Evolutionary conservation across 1,140 invertebrate genomes (phyloP).

Genomic region (Sitophilus oryzae): DNA sequence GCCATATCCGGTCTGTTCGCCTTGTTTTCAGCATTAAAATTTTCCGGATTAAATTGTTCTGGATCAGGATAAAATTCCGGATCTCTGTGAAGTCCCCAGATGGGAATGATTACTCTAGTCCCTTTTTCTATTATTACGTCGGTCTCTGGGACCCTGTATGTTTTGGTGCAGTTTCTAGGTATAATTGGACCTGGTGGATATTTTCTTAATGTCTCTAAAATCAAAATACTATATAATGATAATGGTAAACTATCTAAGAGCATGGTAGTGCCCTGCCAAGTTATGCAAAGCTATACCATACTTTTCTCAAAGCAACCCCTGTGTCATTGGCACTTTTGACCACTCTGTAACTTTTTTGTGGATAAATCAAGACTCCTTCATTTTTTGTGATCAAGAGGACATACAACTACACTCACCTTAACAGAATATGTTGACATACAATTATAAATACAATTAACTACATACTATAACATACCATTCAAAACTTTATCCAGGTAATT

Average conservation of each 20-base stretch:
- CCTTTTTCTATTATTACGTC: slow-evolving; percentile 22
- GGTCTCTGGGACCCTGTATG: slow-evolving; percentile 12
- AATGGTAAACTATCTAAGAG: no score
- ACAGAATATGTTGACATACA: no score
- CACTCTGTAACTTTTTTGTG: no score
- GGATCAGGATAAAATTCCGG: slow-evolving; percentile 42
- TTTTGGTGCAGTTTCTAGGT: slow-evolving; percentile 5
- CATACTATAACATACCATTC: slow-evolving; percentile 39
- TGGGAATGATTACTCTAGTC: background rate
- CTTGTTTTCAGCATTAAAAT: slow-evolving; percentile 26
- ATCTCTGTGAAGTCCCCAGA: background rate
- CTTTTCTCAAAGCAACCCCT: no score
- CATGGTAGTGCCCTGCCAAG: no score
- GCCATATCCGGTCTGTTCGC: slow-evolving; percentile 17
- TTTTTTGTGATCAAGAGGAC: no score
- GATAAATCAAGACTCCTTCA: no score
- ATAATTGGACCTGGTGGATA: slow-evolving; percentile 11
- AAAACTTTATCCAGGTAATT: slow-evolving; percentile 43
- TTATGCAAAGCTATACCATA: no score
- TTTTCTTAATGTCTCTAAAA: slow-evolving; percentile 17
- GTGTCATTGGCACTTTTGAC: no score
- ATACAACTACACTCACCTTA: no score
- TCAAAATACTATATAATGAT: no score
- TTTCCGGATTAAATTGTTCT: background rate
- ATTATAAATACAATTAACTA: no score